Conservation (phyloP, 2,888 invertebrate species). For the Metopia argyrocephala region DNA sequence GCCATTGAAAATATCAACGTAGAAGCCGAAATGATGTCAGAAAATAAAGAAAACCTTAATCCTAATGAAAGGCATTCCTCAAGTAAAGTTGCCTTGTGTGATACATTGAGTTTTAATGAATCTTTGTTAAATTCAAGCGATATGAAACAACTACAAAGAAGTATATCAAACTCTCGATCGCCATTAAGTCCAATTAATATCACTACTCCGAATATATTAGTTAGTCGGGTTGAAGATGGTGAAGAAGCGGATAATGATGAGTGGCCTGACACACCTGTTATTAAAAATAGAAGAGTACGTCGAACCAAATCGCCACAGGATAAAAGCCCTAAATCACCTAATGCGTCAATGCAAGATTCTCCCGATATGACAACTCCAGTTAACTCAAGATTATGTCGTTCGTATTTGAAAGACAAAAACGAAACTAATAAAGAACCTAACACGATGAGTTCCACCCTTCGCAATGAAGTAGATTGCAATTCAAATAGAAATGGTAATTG, state of each 20-base stretch:
- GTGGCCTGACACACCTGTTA: conserved; percentile 72
- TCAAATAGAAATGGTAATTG: conserved; percentile 67
- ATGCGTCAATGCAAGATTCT: background rate
- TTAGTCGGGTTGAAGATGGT: conserved; percentile 55
- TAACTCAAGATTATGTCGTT: conserved; percentile 61
- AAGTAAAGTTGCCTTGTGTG: conserved; percentile 63
- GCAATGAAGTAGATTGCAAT: conserved; percentile 69
- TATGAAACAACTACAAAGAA: conserved; percentile 69
- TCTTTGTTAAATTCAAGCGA: conserved; percentile 73
- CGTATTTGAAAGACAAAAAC: conserved; percentile 30
- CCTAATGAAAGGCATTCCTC: conserved; percentile 63
- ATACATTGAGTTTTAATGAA: conserved; percentile 76
- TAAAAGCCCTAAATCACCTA: conserved; percentile 26
- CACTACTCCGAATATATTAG: conserved; percentile 25
- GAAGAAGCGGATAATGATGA: conserved; percentile 75
- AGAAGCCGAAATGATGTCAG: conserved; percentile 54
- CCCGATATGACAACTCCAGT: conserved; percentile 67
- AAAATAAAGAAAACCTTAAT: conserved; percentile 73
- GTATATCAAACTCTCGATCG: conserved; percentile 67
- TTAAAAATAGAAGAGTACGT: conserved; percentile 68
- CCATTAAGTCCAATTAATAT: conserved; percentile 72
- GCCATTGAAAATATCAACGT: background rate
- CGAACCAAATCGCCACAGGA: conserved; percentile 70
- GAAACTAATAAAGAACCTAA: conserved; percentile 44
- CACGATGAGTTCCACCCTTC: conserved; percentile 72